Evolutionary conservation across 1,140 invertebrate species (phyloP).

Genomic region (Temnothorax nylanderi): DNA sequence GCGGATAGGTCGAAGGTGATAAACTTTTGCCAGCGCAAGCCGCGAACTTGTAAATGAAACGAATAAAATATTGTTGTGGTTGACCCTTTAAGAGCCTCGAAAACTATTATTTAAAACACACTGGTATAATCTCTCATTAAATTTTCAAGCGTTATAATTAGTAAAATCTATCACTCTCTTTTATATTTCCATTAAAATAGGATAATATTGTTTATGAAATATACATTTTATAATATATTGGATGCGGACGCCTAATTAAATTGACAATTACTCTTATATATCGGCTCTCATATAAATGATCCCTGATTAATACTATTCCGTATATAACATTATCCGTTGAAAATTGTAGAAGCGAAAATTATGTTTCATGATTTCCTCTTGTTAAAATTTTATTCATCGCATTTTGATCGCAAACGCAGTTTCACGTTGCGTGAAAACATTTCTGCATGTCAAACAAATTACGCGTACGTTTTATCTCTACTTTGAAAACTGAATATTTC

Average conservation of each 20-base stretch:
- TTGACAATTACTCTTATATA: constrained; percentile 21
- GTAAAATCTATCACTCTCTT: background rate
- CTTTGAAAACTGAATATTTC: background rate
- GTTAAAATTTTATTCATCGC: constrained; percentile 30
- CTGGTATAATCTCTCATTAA: background rate
- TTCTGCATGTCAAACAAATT: constrained; percentile 4
- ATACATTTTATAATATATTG: background rate
- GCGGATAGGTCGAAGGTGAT: constrained; percentile 63
- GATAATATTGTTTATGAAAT: constrained; percentile 1
- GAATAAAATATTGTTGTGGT: constrained; percentile 2
- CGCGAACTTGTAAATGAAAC: constrained; percentile 33
- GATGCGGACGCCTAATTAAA: constrained; percentile 18
- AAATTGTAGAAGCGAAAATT: constrained; percentile 28
- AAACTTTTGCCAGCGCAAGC: constrained; percentile 50
- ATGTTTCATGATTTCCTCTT: constrained; percentile 21
- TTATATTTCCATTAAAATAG: background rate
- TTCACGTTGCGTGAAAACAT: constrained; percentile 12
- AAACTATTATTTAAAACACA: background rate
- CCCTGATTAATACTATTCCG: background rate
- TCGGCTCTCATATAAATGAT: constrained; percentile 1
- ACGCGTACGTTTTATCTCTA: background rate
- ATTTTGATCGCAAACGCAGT: constrained; percentile 3
- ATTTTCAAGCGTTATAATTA: background rate
- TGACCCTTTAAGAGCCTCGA: background rate
- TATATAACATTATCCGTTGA: constrained; percentile 5